Conservation (phyloP, 2,888 invertebrate genomes). For the Anodontia alba region DNA sequence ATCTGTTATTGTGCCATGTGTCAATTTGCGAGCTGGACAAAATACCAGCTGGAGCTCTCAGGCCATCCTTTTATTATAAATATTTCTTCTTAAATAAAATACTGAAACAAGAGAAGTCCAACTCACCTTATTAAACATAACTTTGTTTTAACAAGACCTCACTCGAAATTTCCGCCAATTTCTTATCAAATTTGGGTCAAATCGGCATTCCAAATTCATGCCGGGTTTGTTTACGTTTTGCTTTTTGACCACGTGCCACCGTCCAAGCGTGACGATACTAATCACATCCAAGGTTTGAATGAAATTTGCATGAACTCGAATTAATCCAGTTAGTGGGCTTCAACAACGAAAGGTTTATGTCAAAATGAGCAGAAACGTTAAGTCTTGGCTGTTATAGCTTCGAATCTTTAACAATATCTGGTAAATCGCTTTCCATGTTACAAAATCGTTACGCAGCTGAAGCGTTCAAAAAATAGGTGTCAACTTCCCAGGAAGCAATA, state of each 20-base stretch:
- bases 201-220: neutral
- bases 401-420: neutral
- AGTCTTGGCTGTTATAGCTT: neutral
- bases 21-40: no score
- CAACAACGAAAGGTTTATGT: neutral
- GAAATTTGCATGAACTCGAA: neutral
- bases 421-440: constrained; percentile 3
- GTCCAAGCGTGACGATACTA: neutral
- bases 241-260: neutral
- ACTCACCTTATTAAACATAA: neutral
- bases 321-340: neutral
- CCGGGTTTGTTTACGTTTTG: constrained; percentile 5
- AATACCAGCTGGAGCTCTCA: no score
- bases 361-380: neutral
- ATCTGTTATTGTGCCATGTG: no score
- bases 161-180: constrained; percentile 11
- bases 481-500: neutral
- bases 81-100: no score
- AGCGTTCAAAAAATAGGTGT: constrained; percentile 5
- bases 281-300: neutral
- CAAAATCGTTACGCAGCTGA: neutral
- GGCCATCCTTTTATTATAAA: no score
- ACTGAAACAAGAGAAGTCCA: no score
- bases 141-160: constrained; percentile 1
- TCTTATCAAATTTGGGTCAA: neutral